Percentiles rank a stretch among this genome's conserved stretches.
Conservation (phyloP, 1,140 invertebrate genomes). For the Drosophila nasuta region DNA sequence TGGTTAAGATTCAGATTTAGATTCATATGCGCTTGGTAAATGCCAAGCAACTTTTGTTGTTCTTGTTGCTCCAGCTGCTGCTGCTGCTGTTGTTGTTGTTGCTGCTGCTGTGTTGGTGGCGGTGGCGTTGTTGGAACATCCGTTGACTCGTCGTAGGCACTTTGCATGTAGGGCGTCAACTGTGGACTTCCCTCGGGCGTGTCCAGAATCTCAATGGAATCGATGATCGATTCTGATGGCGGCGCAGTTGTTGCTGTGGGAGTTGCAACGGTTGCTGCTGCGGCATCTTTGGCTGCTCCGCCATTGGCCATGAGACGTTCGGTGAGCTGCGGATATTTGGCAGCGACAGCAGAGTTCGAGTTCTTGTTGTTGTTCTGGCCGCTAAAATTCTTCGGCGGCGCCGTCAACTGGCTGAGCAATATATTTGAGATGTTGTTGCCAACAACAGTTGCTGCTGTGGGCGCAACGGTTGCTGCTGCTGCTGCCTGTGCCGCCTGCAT, state of each 20-base stretch:
- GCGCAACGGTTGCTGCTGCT: background rate
- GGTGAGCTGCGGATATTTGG: slow-evolving; percentile 76
- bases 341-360: slow-evolving; percentile 18
- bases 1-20: slow-evolving; percentile 27
- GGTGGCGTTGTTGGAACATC: slow-evolving; percentile 16
- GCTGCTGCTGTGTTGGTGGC: slow-evolving; percentile 3
- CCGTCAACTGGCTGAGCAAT: slow-evolving; percentile 66
- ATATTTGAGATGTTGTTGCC: slow-evolving; percentile 46
- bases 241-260: slow-evolving; percentile 7
- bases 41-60: slow-evolving; percentile 15
- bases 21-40: slow-evolving; percentile 49
- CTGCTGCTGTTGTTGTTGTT: slow-evolving; percentile 10
- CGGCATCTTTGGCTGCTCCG: slow-evolving; percentile 30
- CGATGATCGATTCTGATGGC: slow-evolving; percentile 54
- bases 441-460: background rate
- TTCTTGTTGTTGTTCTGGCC: slow-evolving; percentile 26
- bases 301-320: slow-evolving; percentile 78
- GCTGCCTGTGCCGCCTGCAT: slow-evolving; percentile 12
- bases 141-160: slow-evolving; percentile 55
- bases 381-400: slow-evolving; percentile 69
- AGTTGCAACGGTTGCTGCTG: slow-evolving; percentile 1
- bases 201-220: slow-evolving; percentile 81
- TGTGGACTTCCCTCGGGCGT: slow-evolving; percentile 78
- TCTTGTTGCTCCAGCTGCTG: slow-evolving; percentile 8
- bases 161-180: slow-evolving; percentile 40